phyloP scores from a whole-genome alignment of 2,888 invertebrate species.

The Teleiodes luculella region DNA sequence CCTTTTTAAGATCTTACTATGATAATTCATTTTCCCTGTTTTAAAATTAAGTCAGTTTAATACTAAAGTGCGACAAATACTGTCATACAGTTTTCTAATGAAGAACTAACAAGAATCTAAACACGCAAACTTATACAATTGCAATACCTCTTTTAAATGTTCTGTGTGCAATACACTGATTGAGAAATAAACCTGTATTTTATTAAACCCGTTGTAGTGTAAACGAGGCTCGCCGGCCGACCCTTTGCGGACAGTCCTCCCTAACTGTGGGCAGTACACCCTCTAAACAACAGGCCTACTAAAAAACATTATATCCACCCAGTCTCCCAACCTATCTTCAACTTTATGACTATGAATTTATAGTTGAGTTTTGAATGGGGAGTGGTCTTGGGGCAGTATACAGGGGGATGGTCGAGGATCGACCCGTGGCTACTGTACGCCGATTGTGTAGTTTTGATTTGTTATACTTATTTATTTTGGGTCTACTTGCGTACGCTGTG shows the following conservation, averaged over 20 bases:
- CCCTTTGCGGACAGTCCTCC: constrained; percentile 76
- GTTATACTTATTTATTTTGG: constrained; percentile 35
- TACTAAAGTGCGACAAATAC: too few species aligned
- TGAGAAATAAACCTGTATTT: too few species aligned
- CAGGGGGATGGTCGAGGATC: constrained; percentile 61
- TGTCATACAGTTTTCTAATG: too few species aligned
- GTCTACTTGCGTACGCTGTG: neutral
- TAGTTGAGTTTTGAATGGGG: constrained; percentile 23
- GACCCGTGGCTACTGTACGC: constrained; percentile 64
- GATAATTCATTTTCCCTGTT: too few species aligned
- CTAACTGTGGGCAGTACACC: constrained; percentile 74
- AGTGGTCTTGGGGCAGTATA: constrained; percentile 43
- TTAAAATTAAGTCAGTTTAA: too few species aligned
- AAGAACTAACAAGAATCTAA: too few species aligned
- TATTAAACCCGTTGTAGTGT: constrained; percentile 19
- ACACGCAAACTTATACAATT: too few species aligned
- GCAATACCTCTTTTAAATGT: too few species aligned
- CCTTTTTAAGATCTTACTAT: too few species aligned
- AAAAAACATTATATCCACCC: constrained; percentile 61
- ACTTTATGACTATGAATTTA: constrained; percentile 27
- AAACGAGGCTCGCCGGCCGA: constrained; percentile 64
- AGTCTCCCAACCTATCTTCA: constrained; percentile 16
- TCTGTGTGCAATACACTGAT: too few species aligned
- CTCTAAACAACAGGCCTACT: constrained; percentile 53
- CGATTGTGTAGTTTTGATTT: constrained; percentile 73